Base-by-base conservation (phyloP, 2,797 vertebrate species). In the Capromys pilorides region DNA sequence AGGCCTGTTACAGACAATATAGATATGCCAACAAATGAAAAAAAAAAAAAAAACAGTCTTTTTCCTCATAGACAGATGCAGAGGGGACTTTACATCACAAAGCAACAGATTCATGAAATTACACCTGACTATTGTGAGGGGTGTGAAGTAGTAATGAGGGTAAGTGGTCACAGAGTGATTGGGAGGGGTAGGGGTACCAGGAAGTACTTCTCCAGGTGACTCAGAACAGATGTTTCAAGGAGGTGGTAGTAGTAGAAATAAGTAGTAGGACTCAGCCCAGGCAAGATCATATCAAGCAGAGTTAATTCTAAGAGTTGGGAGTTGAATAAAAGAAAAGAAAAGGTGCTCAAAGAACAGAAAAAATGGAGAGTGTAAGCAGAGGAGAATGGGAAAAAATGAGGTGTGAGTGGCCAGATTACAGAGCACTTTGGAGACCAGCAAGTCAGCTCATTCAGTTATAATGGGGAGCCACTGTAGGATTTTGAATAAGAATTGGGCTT, bases 401-500 rank as follows among this genome's bases (percentile, higher is more conserved):
- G 66, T 4, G 31, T 22, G 9, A 36, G 9, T 12, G 13, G 16
- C 57, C 21, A 12, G 78, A 19, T 57, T 8, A 39, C 2, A 33
- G 18, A 41, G 26, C 11, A 9, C 39, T 41, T 5, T 6, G 12
- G 14, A 88, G 36, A n/a, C 59, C 69, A 54, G 39, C 16, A 41
- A 24, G 49, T 75, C 7, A 16, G 13, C 22, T 45, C 45, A 2
- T 82, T 77, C 36, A n/a, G 18, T 33, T 85, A 6, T 45, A 61
- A 31, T 1, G 2, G 45, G 6, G 54, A 85, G 31, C n/a, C 9
- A 16, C 2, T 3, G 7, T 26, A 78, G 61, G 36, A 51, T n/a
- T 21, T 71, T 86, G 71, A 91, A 39, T n/a, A 91, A 88, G 18
- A 13, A 64, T 71, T 62, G 31, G 28, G 59, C 51, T 86, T 77